Percentiles rank a stretch among this genome's conserved stretches.
Evolutionary conservation across 1,140 invertebrate species (phyloP).

Genomic region (Aethina tumida): DNA sequence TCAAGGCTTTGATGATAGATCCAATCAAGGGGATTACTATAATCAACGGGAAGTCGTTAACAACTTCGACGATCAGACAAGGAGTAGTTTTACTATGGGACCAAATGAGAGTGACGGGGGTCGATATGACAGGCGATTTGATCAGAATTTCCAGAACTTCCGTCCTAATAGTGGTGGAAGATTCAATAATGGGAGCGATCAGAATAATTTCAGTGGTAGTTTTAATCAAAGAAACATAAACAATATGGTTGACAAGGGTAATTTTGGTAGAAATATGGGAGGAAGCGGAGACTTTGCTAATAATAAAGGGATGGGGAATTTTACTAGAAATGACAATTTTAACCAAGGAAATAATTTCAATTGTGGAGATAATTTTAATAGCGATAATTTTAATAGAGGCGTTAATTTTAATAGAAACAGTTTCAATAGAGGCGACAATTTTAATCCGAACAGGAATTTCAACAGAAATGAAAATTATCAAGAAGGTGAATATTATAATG

Average conservation of each 20-base stretch:
- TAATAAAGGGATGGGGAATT: not conserved
- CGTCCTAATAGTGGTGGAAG: not conserved
- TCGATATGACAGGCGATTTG: not conserved
- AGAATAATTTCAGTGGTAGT: slow-evolving; percentile 4
- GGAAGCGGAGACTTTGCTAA: slow-evolving; percentile 3
- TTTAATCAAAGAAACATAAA: not conserved
- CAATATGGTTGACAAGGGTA: slow-evolving; percentile 3
- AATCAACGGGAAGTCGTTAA: slow-evolving; percentile 19
- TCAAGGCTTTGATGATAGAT: slow-evolving; percentile 17
- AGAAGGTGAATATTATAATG: slow-evolving; percentile 4
- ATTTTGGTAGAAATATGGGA: slow-evolving; percentile 5
- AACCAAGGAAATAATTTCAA: slow-evolving; percentile 5
- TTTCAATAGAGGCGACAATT: not conserved
- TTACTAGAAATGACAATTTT: slow-evolving; percentile 1
- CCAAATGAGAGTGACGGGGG: slow-evolving; percentile 16
- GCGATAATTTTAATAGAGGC: slow-evolving; percentile 6
- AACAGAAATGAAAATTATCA: slow-evolving; percentile 4
- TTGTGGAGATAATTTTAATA: slow-evolving; percentile 2
- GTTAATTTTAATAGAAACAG: slow-evolving; percentile 9
- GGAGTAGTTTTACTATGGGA: slow-evolving; percentile 26
- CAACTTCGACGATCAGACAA: slow-evolving; percentile 30
- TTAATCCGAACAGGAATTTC: slow-evolving; percentile 7
- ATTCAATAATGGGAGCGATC: slow-evolving; percentile 2
- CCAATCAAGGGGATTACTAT: slow-evolving; percentile 11
- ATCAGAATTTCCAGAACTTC: not conserved